Evolutionary conservation across 2,888 invertebrate genomes (phyloP).

Genomic region (Auanema freiburgensis): DNA sequence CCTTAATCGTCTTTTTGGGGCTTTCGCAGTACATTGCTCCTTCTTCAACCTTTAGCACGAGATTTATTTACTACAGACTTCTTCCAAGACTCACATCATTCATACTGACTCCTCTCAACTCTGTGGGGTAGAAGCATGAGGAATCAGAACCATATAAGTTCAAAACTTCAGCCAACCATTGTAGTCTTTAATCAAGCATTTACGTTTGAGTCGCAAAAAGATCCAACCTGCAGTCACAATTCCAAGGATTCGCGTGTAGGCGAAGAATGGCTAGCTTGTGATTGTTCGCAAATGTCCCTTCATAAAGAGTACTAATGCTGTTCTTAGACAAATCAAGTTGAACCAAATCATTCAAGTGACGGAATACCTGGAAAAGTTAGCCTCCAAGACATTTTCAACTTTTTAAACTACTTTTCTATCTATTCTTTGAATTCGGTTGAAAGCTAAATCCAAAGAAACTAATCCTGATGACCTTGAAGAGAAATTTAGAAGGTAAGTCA

Average conservation of each 20-base stretch:
- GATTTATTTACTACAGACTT: too few relatives aligned
- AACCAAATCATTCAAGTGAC: slow-evolving; percentile 1
- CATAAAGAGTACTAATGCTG: slow-evolving; percentile 43
- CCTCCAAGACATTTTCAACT: slow-evolving; percentile 3
- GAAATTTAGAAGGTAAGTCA: slow-evolving; percentile 37
- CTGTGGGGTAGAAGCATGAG: too few relatives aligned
- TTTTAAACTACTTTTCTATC: slow-evolving; percentile 16
- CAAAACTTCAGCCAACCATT: too few relatives aligned
- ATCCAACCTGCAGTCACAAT: slow-evolving; percentile 53
- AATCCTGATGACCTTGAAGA: slow-evolving; percentile 24
- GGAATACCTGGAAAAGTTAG: slow-evolving; percentile 17
- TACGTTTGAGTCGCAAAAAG: slow-evolving; percentile 5
- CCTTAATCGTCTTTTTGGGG: too few relatives aligned
- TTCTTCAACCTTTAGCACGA: too few relatives aligned
- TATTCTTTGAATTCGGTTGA: slow-evolving; percentile 8
- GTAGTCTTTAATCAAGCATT: too few relatives aligned
- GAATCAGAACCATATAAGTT: too few relatives aligned
- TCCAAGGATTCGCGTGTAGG: slow-evolving; percentile 51
- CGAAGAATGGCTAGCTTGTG: slow-evolving; percentile 15
- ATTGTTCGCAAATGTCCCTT: slow-evolving; percentile 16
- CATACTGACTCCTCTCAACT: too few relatives aligned
- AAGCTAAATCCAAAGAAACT: slow-evolving; percentile 11
- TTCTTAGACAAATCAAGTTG: slow-evolving; percentile 39
- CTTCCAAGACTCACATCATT: too few relatives aligned
- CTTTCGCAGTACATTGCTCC: too few relatives aligned